Evolutionary conservation across 2,888 invertebrate species (phyloP), one percentile per base, ranked within the genome.

Genomic region (Platycheirus rosarum): DNA sequence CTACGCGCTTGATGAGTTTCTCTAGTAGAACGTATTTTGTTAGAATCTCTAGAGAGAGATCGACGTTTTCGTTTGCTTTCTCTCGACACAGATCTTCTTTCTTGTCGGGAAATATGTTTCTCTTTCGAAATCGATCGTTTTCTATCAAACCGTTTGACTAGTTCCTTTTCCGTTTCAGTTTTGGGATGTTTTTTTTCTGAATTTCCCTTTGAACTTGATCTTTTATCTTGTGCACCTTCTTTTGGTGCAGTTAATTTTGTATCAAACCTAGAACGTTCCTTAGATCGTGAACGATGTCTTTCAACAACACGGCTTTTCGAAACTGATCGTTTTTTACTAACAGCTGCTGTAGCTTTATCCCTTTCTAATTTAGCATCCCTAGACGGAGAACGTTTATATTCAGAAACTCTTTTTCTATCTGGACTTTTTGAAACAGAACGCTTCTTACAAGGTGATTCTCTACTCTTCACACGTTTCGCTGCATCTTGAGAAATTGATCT

Each of bases 21-120:
- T 4, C 91, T 89, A 0, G 88, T 70, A 87, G 85, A 84, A 89
- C 88, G 86, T 88, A 62, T 76, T 85, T 87, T 86, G 78, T 87
- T 84, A 85, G 86, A 82, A 74, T 44, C 69, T 65, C 53, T 71
- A 0, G 79, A 79, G 8, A 9, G 32, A 2, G 75, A 71, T 11
- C 53, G 65, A 40, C 23, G 60, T 7, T 62, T 40, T 0, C 5
- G 26, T 0, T 35, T 35, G 14, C 49, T 69, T 16, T 69, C 46
- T 16, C 60, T 65, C 4, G 42, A 63, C n/a, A 32, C n/a, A 9
- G 62, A 44, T 2, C 65, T 71, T 18, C 16, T 68, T 35, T 65
- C 69, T 29, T 37, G 9, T 51, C 53, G 37, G 6, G 70, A 63
- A 13, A 69, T 49, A 18, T 46, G 29, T 18, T 16, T 49, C 5